Base-by-base conservation (phyloP, 2,888 invertebrate species). In the Pyrrhia umbra region DNA sequence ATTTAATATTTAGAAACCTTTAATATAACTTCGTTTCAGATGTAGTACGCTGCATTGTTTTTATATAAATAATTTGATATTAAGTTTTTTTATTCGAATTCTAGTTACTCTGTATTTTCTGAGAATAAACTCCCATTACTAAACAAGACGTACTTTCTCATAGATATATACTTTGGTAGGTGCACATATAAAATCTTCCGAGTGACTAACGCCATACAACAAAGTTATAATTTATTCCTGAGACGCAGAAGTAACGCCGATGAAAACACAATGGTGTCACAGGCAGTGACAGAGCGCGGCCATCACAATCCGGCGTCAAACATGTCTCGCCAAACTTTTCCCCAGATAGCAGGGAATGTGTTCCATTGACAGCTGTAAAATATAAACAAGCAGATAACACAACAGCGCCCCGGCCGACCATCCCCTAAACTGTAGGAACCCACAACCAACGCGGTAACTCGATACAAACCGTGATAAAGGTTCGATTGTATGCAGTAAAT, bases 401-500 rank as follows among this genome's bases (percentile, higher is more conserved):
- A 81, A 84, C 82, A 79, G 78, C 75, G 81, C 85, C 80, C 83
- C 77, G 63, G 75, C 76, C 85, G 83, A 81, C 82, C 85, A 85
- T 85, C 83, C 80, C 86, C 88, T 90, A 90, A 92, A 90, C 88
- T 87, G 82, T 85, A 72, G 76, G 71, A 79, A 82, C 86, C 85
- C 85, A 87, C 89, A 89, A 87, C 85, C 85, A 87, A 90, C 86
- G 89, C 87, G 90, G 87, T 90, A 90, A 93, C 90, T 88, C 88
- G 88, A 92, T 92, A 92, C 92, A 92, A 90, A 90, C 91, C 85
- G 91, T 91, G 93, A 94, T 95, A 93, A 92, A 94, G 92, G 93
- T 90, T 91, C 94, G 88, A 94, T 94, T 95, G 94, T 93, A 91
- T 92, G 92, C 91, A 93, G 94, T 94, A 95, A 95, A 95, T 95